Base-by-base conservation (phyloP, 2,888 invertebrate species). In the Pristionchus entomophagus region DNA sequence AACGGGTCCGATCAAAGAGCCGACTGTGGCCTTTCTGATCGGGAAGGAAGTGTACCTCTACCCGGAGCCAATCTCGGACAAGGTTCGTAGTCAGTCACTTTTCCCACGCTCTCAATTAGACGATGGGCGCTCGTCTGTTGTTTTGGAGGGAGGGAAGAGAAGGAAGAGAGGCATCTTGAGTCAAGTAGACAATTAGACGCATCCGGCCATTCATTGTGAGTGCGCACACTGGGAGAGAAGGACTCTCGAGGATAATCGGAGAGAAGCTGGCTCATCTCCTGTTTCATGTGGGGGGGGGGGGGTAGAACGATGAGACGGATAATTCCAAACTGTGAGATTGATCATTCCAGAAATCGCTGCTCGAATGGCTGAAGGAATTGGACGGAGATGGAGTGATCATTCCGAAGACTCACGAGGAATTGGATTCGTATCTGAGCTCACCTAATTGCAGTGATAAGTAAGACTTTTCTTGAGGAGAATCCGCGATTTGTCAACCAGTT, bases 141-240 rank as follows among this genome's bases (percentile, higher is more conserved):
- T 73, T 73, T 73, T 73, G 73, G 32, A n/a, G n/a, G n/a, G n/a
- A n/a, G n/a, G 56, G 56, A 5, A 26, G 73, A 73, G 73, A 73
- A 3, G 45, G 38, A 35, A 22, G 73, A 26, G 73, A 41, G n/a
- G 73, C 38, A 73, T 73, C 73, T 73, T 73, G 73, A 73, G 45
- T 73, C 73, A 73, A 73, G 73, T 73, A 73, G 73, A 32, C 26
- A 73, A 73, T 73, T 73, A 73, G 73, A n/a, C 73, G n/a, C 69
- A 45, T 73, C 45, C 73, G 26, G 22, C 26, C 41, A 73, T 73
- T 73, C 41, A 73, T 19, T 73, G 35, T 32, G 65, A 73, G 73
- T 73, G 41, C n/a, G 41, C 12, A 26, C 22, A 41, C 1, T 35
- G 65, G 65, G 65, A 6, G 41, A 32, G 73, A 73, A 26, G 41